Evolutionary conservation across 2,113 vertebrate genomes (phyloP), one percentile per base, ranked within the genome.

Genomic region (Phrynosoma platyrhinos): DNA sequence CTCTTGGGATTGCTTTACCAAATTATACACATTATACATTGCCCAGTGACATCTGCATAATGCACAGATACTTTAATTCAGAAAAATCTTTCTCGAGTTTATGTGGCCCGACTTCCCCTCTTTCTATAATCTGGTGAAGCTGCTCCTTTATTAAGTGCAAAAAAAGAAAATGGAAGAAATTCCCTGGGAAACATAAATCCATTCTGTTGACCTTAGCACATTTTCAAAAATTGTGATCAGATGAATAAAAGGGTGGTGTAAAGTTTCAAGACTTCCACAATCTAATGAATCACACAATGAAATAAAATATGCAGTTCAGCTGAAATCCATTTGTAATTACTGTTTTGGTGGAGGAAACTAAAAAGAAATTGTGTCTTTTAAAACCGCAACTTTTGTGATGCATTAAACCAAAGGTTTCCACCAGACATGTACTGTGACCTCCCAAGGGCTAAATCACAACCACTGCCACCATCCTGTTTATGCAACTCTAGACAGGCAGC

Each of bases 1-100:
- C 55, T 91, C 83, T 91, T 12, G 69, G 55, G 91, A 90, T 66
- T 27, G 13, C 27, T 91, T 91, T 47, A 74, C 83, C 27, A 27
- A 62, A 62, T 13, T 62, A 18, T 62, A 27, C 25, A 25, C 42
- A 16, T 72, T 62, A 71, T 58, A n/a, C 52, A 47, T 36, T 74
- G 79, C 84, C 79, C 72, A 68, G 9, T 18, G 0, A 27, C 82
- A 81, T 77, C 40, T 23, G 4, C 20, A 79, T 79, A 32, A 83
- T 53, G n/a, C 30, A 53, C 23, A 71, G 64, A 79, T 69, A 83
- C 68, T 25, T 1, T 16, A 52, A 2, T 52, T 32, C 12, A 8
- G 71, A 40, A 84, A 32, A 36, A 12, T 3, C 68, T 64, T 77
- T 78, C 42, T 42, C 30, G 76, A 27, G 25, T 27, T 13, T 25